Evolutionary conservation across 2,888 invertebrate species (phyloP).

Genomic region (Gymnocheta viridis): DNA sequence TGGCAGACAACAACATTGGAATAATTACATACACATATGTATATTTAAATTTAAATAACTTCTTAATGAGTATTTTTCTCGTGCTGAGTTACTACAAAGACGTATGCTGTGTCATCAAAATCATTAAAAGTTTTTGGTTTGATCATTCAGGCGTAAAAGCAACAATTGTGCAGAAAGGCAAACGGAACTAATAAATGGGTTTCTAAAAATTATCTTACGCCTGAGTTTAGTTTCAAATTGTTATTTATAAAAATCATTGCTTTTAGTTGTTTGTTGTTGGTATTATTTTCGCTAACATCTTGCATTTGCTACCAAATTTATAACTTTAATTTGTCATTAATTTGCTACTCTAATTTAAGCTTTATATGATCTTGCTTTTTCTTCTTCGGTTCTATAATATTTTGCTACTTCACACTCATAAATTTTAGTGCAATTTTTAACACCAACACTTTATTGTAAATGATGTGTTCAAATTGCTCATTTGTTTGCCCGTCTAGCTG

Average conservation of each 20-base stretch:
- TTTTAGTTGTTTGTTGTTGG: slow-evolving; percentile 11
- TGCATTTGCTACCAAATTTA: slow-evolving; percentile 30
- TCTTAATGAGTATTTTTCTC: slow-evolving; percentile 24
- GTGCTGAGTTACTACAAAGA: background rate
- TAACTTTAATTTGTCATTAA: slow-evolving; percentile 54
- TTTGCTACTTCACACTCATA: slow-evolving; percentile 55
- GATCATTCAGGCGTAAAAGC: slow-evolving; percentile 16
- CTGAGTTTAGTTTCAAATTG: background rate
- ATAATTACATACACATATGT: background rate
- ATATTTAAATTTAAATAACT: slow-evolving; percentile 39
- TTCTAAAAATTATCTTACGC: background rate
- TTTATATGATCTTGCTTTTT: slow-evolving; percentile 20
- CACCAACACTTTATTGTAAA: slow-evolving; percentile 39
- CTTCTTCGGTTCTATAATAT: slow-evolving; percentile 10
- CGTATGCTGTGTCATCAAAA: slow-evolving; percentile 56
- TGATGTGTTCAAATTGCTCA: slow-evolving; percentile 27
- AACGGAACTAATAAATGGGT: slow-evolving; percentile 23
- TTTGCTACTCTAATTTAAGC: slow-evolving; percentile 35
- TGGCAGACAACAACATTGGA: background rate
- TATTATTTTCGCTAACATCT: background rate
- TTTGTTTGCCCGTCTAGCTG: slow-evolving; percentile 25
- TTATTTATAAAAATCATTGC: background rate
- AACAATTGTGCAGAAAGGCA: background rate
- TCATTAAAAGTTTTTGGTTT: slow-evolving; percentile 34
- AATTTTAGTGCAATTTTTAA: slow-evolving; percentile 44